Conservation (phyloP, 2,797 vertebrate genomes). For the Champsocephalus esox region DNA sequence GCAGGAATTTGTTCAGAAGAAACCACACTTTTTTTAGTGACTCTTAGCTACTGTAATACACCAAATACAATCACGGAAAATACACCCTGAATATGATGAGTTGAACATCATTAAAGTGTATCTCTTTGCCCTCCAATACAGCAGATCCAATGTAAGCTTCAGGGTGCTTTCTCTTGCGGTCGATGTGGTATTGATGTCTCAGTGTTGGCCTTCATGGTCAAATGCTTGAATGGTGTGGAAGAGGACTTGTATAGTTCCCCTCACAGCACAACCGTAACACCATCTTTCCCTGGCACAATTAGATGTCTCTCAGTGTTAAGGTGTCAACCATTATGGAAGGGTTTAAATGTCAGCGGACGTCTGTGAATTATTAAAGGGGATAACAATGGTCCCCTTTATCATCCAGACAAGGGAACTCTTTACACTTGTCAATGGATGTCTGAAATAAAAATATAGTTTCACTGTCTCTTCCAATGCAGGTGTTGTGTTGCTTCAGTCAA, state of each 20-base stretch:
- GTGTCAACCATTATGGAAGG: slow-evolving; percentile 46
- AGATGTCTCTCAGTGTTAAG: slow-evolving; percentile 40
- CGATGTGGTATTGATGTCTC: slow-evolving; percentile 15
- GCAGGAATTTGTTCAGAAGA: slow-evolving; percentile 5
- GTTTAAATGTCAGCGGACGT: slow-evolving; percentile 65
- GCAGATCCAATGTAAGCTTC: slow-evolving; percentile 27
- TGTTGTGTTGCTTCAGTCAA: neutral
- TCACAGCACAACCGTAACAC: slow-evolving; percentile 20
- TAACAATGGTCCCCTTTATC: slow-evolving; percentile 55
- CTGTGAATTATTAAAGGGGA: slow-evolving; percentile 59
- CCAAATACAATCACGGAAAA: slow-evolving; percentile 13
- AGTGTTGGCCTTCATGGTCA: slow-evolving; percentile 25
- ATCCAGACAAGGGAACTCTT: slow-evolving; percentile 27
- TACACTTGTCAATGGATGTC: slow-evolving; percentile 16
- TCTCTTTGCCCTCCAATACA: neutral
- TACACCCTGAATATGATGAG: slow-evolving; percentile 26
- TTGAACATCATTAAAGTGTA: neutral
- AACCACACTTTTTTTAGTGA: neutral
- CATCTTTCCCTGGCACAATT: slow-evolving; percentile 9
- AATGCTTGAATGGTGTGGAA: slow-evolving; percentile 27
- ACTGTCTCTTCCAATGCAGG: slow-evolving; percentile 5
- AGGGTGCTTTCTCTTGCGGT: slow-evolving; percentile 5
- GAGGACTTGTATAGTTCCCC: slow-evolving; percentile 3
- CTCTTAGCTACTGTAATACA: neutral
- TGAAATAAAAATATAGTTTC: slow-evolving; percentile 15